Conservation (phyloP, 2,888 invertebrate genomes). For the Leuctra nigra region DNA sequence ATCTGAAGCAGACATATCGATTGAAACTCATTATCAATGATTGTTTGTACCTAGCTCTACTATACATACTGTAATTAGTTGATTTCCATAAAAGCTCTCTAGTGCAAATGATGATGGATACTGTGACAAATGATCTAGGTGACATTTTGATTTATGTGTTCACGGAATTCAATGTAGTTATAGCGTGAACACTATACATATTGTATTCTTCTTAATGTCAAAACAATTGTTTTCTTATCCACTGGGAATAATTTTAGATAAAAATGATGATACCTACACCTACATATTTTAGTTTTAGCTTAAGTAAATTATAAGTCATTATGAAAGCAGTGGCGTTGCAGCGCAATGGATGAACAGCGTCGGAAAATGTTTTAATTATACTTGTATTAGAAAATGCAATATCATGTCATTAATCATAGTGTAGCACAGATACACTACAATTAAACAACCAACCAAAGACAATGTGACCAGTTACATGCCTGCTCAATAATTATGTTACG, state of each 20-base stretch:
- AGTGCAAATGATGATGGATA: constrained; percentile 24
- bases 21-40: constrained; percentile 26
- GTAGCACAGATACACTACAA: too few species aligned
- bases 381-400: too few species aligned
- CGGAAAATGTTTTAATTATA: too few species aligned
- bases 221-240: constrained; percentile 16
- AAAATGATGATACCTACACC: too few species aligned
- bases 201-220: constrained; percentile 21
- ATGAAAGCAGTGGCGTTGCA: too few species aligned
- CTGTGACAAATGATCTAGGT: constrained; percentile 17
- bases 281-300: too few species aligned
- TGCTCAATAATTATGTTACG: too few species aligned
- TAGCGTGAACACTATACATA: not conserved
- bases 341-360: too few species aligned
- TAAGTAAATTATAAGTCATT: too few species aligned
- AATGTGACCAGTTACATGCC: too few species aligned
- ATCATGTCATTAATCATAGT: too few species aligned
- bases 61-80: constrained; percentile 18
- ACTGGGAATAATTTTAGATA: constrained; percentile 24
- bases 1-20: constrained; percentile 28
- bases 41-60: constrained; percentile 26
- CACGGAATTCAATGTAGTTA: not conserved
- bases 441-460: too few species aligned
- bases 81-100: constrained; percentile 27
- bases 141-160: constrained; percentile 19